Evolutionary conservation across 2,888 invertebrate genomes (phyloP).

Genomic region (Odontocerum albicorne): DNA sequence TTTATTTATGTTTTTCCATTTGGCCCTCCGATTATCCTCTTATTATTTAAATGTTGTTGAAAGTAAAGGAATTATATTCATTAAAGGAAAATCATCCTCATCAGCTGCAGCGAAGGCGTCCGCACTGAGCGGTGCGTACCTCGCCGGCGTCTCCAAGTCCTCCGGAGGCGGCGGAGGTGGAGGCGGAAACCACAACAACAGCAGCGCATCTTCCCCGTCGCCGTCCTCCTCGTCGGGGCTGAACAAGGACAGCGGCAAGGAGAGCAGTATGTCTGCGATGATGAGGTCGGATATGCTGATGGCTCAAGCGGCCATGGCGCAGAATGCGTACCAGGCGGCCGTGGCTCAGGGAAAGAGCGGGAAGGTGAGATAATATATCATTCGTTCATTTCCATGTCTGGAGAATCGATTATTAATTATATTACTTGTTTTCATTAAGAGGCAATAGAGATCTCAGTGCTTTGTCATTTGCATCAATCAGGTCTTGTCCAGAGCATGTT

Average conservation of each 20-base stretch:
- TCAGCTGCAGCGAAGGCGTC: slow-evolving; percentile 36
- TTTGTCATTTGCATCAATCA: too few species aligned
- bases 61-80: too few species aligned
- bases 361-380: not conserved
- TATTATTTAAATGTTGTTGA: too few species aligned
- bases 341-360: slow-evolving; percentile 38
- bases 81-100: slow-evolving; percentile 37
- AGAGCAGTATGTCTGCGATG: slow-evolving; percentile 48
- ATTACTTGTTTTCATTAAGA: too few species aligned
- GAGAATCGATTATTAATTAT: too few species aligned
- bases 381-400: slow-evolving; percentile 37
- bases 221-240: slow-evolving; percentile 44
- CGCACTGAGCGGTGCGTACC: slow-evolving; percentile 33
- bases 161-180: slow-evolving; percentile 8
- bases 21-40: too few species aligned
- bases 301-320: slow-evolving; percentile 53
- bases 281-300: slow-evolving; percentile 54
- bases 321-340: slow-evolving; percentile 56
- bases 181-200: not conserved
- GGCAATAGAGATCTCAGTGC: too few species aligned
- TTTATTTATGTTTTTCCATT: too few species aligned
- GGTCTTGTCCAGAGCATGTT: too few species aligned
- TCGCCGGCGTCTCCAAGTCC: slow-evolving; percentile 23
- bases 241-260: slow-evolving; percentile 43
- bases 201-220: slow-evolving; percentile 33